Evolutionary conservation across 1,140 invertebrate species (phyloP).

Genomic region (fruit fly (Drosophila melanogaster)): Release_6_plus_ISO1_MT NT_033779.5:13338001-13338500

Average conservation of each 20-base stretch:
- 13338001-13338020: constrained; percentile 83
- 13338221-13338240: too few species aligned
- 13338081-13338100: constrained; percentile 62
- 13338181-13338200: too few species aligned
- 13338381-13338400: neutral
- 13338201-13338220: too few species aligned
- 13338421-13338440: neutral
- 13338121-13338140: neutral
- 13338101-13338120: constrained; percentile 5
- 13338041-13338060: constrained; percentile 18
- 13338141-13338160: neutral
- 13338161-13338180: neutral
- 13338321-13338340: too few species aligned
- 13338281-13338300: too few species aligned
- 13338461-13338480: constrained; percentile 47
- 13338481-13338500: constrained; percentile 23
- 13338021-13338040: constrained; percentile 68
- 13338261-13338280: too few species aligned
- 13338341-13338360: too few species aligned
- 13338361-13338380: too few species aligned
- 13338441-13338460: constrained; percentile 24
- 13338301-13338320: too few species aligned
- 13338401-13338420: neutral
- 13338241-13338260: too few species aligned
- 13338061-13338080: constrained; percentile 59